These are phyloP conservation scores for Puffinus mauretanicus DNA, from an alignment of 2,113 vertebrate species.

Conservation along the genomic window DNA sequence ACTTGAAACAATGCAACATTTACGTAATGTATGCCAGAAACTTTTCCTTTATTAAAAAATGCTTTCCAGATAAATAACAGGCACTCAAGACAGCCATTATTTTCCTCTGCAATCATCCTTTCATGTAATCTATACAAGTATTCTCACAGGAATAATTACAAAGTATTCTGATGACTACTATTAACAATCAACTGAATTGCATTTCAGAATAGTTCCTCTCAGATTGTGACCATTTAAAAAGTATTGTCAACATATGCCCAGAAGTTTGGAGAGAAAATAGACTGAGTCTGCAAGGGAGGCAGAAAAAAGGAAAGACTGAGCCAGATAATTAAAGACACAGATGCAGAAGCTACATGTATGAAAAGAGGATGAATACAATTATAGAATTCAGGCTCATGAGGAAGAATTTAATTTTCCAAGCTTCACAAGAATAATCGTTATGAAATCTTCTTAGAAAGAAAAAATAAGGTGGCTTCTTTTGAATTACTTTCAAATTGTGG, in stretches of 20 bases:
- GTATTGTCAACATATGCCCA: constrained; percentile 44
- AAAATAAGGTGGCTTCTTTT: background rate
- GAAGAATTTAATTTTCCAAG: background rate
- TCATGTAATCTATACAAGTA: constrained; percentile 65
- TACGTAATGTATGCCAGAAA: constrained; percentile 49
- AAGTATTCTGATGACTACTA: constrained; percentile 66
- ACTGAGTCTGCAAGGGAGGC: background rate
- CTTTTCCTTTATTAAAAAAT: constrained; percentile 59
- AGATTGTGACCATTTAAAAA: constrained; percentile 56
- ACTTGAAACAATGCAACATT: constrained; percentile 53
- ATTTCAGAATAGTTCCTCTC: constrained; percentile 57
- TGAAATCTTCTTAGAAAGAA: background rate
- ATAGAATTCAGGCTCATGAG: background rate
- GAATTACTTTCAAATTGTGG: background rate
- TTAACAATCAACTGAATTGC: constrained; percentile 66
- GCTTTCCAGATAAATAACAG: constrained; percentile 64
- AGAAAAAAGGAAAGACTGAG: background rate
- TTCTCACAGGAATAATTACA: constrained; percentile 62
- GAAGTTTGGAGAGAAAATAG: constrained; percentile 43
- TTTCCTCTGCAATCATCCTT: constrained; percentile 69
- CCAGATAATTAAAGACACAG: constrained; percentile 8
- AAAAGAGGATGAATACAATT: background rate
- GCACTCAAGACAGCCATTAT: constrained; percentile 61
- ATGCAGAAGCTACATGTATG: background rate
- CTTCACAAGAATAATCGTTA: background rate